phyloP scores from a whole-genome alignment of 2,797 vertebrate genomes.

The Myripristis jacobus region DNA sequence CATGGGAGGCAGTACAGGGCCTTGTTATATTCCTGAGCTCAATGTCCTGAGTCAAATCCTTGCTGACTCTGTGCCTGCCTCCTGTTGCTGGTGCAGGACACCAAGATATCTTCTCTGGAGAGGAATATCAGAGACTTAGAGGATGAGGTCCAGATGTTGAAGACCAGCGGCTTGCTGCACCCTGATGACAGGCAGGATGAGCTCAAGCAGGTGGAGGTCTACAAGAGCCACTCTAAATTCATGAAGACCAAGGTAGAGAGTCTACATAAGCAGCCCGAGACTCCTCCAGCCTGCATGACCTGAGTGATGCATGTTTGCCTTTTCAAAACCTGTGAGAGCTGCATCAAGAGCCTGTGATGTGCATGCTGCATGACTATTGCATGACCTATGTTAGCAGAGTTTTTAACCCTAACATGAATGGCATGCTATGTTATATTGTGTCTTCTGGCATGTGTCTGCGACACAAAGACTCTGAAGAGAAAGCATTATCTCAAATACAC shows the following conservation, averaged over 20 bases:
- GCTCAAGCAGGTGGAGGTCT: constrained; percentile 98
- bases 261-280: constrained; percentile 57
- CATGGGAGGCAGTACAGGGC: background rate
- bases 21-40: constrained; percentile 3
- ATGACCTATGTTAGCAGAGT: constrained; percentile 3
- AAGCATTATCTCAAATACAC: constrained; percentile 12
- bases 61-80: constrained; percentile 52
- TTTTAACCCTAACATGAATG: constrained; percentile 5
- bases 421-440: constrained; percentile 6
- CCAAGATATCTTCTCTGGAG: constrained; percentile 98
- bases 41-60: constrained; percentile 14
- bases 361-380: constrained; percentile 41
- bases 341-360: background rate
- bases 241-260: constrained; percentile 97
- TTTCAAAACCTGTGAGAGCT: background rate
- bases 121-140: constrained; percentile 98
- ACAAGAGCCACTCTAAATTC: constrained; percentile 99
- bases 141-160: constrained; percentile 99
- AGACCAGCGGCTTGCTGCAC: constrained; percentile 93
- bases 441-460: constrained; percentile 27
- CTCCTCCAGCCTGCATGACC: constrained; percentile 40
- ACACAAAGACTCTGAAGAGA: background rate
- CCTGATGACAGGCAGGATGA: constrained; percentile 92
- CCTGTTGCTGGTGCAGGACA: constrained; percentile 87
- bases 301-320: constrained; percentile 41